These are phyloP conservation scores for Canis aureus DNA, from an alignment of 2,113 vertebrate species.

Conservation along the genomic window DNA sequence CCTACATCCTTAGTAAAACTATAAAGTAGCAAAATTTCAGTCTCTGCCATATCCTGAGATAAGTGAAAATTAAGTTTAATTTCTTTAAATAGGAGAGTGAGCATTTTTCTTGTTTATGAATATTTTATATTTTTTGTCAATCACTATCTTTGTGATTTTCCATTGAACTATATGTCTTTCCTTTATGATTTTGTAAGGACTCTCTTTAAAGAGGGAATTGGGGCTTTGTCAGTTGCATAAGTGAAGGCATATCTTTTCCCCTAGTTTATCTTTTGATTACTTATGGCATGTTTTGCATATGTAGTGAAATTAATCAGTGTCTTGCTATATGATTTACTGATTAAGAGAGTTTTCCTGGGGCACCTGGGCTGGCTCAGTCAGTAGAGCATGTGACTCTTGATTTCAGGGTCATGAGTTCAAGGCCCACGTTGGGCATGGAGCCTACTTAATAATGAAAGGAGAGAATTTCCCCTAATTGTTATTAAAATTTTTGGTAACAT, in stretches of 20 bases:
- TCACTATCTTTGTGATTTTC: not conserved
- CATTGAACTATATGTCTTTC: slow-evolving; percentile 3
- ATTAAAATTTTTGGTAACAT: not conserved
- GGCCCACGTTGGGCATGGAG: not conserved
- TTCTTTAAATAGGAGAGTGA: not conserved
- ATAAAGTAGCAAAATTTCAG: not conserved
- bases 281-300: not conserved
- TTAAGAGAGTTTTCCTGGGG: not conserved
- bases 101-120: not conserved
- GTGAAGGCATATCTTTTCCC: not conserved
- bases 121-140: slow-evolving; percentile 16
- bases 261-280: slow-evolving; percentile 6
- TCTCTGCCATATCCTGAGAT: not conserved
- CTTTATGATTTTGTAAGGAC: not conserved
- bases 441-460: not conserved
- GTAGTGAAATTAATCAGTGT: not conserved
- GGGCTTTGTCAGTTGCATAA: not conserved
- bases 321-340: not conserved
- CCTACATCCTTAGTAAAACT: not conserved
- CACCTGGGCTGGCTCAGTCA: not conserved
- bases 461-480: not conserved
- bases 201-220: not conserved
- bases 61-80: slow-evolving; percentile 10
- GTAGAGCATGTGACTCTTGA: not conserved
- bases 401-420: not conserved